Conservation (phyloP, 2,797 vertebrate genomes). For the Decapterus maruadsi region DNA sequence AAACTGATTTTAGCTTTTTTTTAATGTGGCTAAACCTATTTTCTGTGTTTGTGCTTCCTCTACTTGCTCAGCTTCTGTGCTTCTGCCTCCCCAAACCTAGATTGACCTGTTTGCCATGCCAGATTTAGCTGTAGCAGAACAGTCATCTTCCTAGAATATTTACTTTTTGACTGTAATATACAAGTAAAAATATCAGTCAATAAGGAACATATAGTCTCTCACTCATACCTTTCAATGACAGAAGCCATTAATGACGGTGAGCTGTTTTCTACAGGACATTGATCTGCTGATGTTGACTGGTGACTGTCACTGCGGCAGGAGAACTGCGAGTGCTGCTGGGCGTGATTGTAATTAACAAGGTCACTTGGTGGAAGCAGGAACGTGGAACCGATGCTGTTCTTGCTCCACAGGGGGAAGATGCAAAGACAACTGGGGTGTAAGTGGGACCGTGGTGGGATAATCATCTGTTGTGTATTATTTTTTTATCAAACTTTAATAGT, state of each 20-base stretch:
- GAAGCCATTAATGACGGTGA: neutral
- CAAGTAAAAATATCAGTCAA: neutral
- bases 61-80: too few relatives aligned
- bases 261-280: neutral
- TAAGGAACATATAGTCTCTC: neutral
- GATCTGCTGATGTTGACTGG: neutral
- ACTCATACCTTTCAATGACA: neutral
- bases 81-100: too few relatives aligned
- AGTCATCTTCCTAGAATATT: too few relatives aligned
- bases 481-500: slow-evolving; percentile 22
- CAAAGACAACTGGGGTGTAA: neutral
- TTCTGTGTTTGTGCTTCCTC: too few relatives aligned
- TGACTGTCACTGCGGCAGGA: neutral
- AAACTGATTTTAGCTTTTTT: too few relatives aligned
- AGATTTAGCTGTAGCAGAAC: too few relatives aligned
- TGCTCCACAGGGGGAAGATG: neutral
- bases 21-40: too few relatives aligned
- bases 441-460: neutral
- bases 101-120: too few relatives aligned
- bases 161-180: too few relatives aligned
- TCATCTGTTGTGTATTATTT: slow-evolving; percentile 15
- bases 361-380: neutral
- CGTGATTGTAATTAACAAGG: neutral
- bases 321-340: neutral
- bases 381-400: neutral